Conservation (phyloP, 2,113 vertebrate genomes). For the Rhabdornis inornatus region DNA sequence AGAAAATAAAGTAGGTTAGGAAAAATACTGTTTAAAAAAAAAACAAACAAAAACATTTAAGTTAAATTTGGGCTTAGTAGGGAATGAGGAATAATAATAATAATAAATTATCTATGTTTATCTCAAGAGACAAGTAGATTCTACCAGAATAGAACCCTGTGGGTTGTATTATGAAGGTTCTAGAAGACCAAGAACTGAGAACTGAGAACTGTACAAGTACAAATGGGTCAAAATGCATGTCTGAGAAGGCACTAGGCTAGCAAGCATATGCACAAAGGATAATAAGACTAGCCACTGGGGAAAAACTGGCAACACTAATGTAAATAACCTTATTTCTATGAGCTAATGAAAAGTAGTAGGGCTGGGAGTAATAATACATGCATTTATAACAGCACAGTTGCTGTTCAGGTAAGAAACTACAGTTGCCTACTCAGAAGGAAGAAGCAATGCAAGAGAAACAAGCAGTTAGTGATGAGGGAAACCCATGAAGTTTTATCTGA, state of each 20-base stretch:
- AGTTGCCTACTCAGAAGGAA: neutral
- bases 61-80: neutral
- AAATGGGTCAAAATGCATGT: neutral
- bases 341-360: neutral
- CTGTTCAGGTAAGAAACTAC: neutral
- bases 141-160: conserved; percentile 9
- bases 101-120: conserved; percentile 21
- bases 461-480: neutral
- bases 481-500: neutral
- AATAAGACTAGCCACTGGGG: neutral
- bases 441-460: neutral
- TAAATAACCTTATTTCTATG: neutral
- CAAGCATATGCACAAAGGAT: neutral
- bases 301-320: neutral
- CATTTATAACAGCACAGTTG: neutral
- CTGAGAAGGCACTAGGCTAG: neutral
- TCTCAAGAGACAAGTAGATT: conserved; percentile 8
- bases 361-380: neutral
- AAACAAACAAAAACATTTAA: neutral
- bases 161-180: too few relatives aligned
- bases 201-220: neutral
- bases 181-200: neutral
- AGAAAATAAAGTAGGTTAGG: conserved; percentile 8
- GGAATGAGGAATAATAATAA: neutral
- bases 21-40: neutral